Conservation (phyloP, 2,888 invertebrate species). For the Parnassius apollo region DNA sequence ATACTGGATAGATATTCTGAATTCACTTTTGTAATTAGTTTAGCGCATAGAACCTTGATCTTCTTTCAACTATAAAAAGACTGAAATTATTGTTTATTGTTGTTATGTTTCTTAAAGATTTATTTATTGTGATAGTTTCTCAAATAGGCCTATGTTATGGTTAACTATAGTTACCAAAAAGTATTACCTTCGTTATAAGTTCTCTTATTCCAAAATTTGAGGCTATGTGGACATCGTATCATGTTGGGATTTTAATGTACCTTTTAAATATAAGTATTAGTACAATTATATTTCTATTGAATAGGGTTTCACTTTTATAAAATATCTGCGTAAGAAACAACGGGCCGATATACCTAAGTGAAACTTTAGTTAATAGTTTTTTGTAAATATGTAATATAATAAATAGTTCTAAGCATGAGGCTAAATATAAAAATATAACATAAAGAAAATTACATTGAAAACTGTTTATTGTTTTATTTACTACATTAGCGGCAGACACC, state of each 20-base stretch:
- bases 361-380: conserved; percentile 40
- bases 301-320: conserved; percentile 22
- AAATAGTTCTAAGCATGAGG: conserved; percentile 56
- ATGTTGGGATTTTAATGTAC: conserved; percentile 44
- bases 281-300: conserved; percentile 26
- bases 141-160: conserved; percentile 53
- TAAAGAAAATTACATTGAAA: conserved; percentile 48
- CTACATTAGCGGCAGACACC: too few species aligned
- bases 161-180: conserved; percentile 78
- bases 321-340: not conserved
- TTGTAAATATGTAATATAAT: conserved; percentile 62
- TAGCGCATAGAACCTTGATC: conserved; percentile 32
- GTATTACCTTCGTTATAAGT: conserved; percentile 73
- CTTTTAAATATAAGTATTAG: conserved; percentile 32
- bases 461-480: conserved; percentile 44
- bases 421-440: conserved; percentile 55
- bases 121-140: conserved; percentile 75
- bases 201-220: conserved; percentile 58
- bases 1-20: not conserved
- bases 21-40: not conserved
- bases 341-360: not conserved
- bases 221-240: conserved; percentile 60
- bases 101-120: conserved; percentile 73
- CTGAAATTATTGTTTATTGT: conserved; percentile 66
- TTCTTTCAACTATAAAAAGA: conserved; percentile 62